phyloP scores from a whole-genome alignment of 2,113 vertebrate genomes.

The Bubalus kerabau region DNA sequence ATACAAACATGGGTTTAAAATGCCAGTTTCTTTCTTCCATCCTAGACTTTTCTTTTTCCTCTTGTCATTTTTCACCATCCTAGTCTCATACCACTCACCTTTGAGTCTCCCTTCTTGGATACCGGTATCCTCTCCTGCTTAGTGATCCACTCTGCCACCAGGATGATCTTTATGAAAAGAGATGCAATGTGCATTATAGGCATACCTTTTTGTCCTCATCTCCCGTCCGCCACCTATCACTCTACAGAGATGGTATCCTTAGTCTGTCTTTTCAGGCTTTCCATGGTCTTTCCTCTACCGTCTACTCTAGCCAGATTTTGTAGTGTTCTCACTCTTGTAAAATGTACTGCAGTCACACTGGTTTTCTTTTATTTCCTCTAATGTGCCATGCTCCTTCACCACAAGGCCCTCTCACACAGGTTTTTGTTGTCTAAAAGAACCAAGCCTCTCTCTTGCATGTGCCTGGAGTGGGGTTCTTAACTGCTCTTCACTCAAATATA shows the following conservation, averaged over 20 bases:
- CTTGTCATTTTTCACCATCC: background rate
- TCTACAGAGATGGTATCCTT: background rate
- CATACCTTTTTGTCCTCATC: background rate
- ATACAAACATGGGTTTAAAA: background rate
- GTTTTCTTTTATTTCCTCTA: background rate
- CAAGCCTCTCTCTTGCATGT: background rate
- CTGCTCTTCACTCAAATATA: background rate
- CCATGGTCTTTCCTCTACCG: background rate
- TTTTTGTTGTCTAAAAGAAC: background rate
- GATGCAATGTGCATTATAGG: background rate
- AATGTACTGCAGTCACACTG: background rate
- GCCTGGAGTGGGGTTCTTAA: background rate
- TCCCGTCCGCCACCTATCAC: rapidly evolving
- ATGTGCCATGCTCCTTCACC: background rate
- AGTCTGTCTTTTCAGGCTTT: background rate
- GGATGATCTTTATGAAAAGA: background rate
- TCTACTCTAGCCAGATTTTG: background rate
- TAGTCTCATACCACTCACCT: background rate
- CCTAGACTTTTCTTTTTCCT: background rate
- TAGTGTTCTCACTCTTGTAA: background rate
- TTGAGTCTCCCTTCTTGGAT: background rate
- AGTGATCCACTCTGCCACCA: background rate
- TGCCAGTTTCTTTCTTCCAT: background rate
- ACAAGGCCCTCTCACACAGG: background rate
- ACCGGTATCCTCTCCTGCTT: background rate